Base-by-base conservation (phyloP, 2,888 invertebrate genomes). In the Masnerella sp. region DNA sequence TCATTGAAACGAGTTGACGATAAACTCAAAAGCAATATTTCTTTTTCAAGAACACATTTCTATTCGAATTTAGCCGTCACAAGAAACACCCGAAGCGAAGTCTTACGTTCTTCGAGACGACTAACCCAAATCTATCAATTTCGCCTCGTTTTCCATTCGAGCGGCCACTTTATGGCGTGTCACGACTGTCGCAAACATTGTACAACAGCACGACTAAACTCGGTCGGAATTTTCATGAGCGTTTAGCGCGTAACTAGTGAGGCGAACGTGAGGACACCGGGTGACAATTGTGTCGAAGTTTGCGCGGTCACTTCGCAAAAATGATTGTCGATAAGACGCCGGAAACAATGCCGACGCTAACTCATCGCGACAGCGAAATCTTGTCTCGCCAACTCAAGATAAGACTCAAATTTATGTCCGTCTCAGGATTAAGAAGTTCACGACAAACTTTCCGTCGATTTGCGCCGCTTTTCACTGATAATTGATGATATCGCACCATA, bases 381-480 rank as follows among this genome's bases (percentile, higher is more conserved):
- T 64, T 69, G 68, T 68, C 62, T 59, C 40, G 9, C 7, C 40
- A 18, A 56, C 38, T 30, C 22, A 47, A 62, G 73, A 68, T 62
- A 68, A 73, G 54, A 59, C 54, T 59, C 59, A 64, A 74, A 74
- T 74, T 74, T 70, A 74, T 70, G 65, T 36, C 38, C 17, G 36
- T 51, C 43, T 70, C 22, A 18, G 56, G 74, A 70, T 74, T 67
- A 64, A 65, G 52, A 67, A 70, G 59, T 64, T 65, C 47, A 47
- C 47, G 25, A 56, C 49, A 73, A 73, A 67, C 56, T 67, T 67
- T 58, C 17, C 54, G 72, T 61, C 65, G 34, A 71, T 71, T 64
- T 54, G 47, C 72, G 56, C 51, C 51, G 36, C 56, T 47, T 74
- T 56, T 67, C 61, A 43, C 56, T 20, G 49, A 40, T 73, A 73